Base-by-base conservation (phyloP, 2,888 invertebrate genomes). In the Patella depressa region DNA sequence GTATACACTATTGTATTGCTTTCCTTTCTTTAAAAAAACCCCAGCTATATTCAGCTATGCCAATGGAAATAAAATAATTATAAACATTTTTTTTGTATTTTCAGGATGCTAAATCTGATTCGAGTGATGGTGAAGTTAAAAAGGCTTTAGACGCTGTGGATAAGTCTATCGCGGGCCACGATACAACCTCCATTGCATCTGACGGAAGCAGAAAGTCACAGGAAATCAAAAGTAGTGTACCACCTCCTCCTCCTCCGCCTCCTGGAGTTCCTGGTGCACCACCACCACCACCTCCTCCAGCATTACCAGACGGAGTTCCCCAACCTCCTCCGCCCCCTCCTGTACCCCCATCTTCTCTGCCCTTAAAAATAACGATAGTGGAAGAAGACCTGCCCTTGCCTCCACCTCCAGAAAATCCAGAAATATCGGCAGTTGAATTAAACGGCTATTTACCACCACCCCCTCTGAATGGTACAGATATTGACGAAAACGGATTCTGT, bases 201-300 rank as follows among this genome's bases (percentile, higher is more conserved):
- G 59, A 17, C 70, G 77, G 14, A 53, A 73, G 55, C 59, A 53
- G 24, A 45, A 55, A 11, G 24, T 78, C n/a, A 65, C 71, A 19
- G n/a, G 75, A 59, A 55, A 29, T 29, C 45, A 65, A 4, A 53
- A 74, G 34, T 71, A 59, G 80, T 17, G 81, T 81, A 17, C 74
- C 76, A 15, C 78, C 83, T 45, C 82, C 84, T 45, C 82, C 84
- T 14, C 83, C 84, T n/a, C 85, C 86, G 57, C 84, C 84, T 45
- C 75, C 81, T 34, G 75, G 72, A 4, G 77, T 14, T 9, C 17
- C n/a, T 15, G n/a, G 11, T 24, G 29, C 14, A 4, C 72, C 72
- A 5, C 65, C 74, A 12, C 79, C 81, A 69, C 83, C 82, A 24
- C 80, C 81, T 12, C 77, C 81, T n/a, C 79, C 80, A 7, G 79